Evolutionary conservation across 2,113 vertebrate genomes (phyloP), one percentile per base, ranked within the genome.

Genomic region (Lasiurus borealis): DNA sequence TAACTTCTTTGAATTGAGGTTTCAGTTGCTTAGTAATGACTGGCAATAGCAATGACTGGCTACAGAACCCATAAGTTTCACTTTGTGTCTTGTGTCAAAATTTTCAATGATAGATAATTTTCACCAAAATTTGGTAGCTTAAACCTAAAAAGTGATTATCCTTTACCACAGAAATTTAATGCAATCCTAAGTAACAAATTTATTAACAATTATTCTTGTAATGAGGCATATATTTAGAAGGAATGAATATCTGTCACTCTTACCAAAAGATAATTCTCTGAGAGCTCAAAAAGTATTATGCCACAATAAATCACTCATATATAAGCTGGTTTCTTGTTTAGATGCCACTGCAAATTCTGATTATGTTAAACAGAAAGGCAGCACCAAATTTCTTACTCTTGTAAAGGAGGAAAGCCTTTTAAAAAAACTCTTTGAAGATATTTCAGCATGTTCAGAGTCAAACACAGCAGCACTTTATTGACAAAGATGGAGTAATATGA

Each of bases 391-490:
- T 84, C 92, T 91, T 91, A 82, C 72, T 59, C 3, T 46, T 81
- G 16, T 15, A 76, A 83, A 82, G 50, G 64, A 90, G 82, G 16
- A 85, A 93, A 93, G 72, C 46, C 76, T 95, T 96, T 71, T 11
- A 40, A 69, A 84, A 40, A 40, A 93, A 66, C 12, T 73, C 52
- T 92, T 34, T 68, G 36, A 91, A 93, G 71, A 93, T 80, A 85
- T 96, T 93, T 88, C 36, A 76, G 40, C 36, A 96, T 85, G n/a
- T 46, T 92, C 86, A 73, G 88, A 93, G 77, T 93, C 77, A 88
- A 95, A 95, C 87, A 95, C 93, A 96, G 95, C 90, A 96, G 95
- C 88, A 96, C 82, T 96, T 97, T 97, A 97, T 96, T 97, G 95
- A 97, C 54, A 97, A 90, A 73, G 59, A 94, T 19, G 29, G 82